Percentiles rank a stretch among this genome's conserved stretches.
Evolutionary conservation across 2,797 vertebrate genomes (phyloP).

Genomic region (Enteromius argenteus): DNA sequence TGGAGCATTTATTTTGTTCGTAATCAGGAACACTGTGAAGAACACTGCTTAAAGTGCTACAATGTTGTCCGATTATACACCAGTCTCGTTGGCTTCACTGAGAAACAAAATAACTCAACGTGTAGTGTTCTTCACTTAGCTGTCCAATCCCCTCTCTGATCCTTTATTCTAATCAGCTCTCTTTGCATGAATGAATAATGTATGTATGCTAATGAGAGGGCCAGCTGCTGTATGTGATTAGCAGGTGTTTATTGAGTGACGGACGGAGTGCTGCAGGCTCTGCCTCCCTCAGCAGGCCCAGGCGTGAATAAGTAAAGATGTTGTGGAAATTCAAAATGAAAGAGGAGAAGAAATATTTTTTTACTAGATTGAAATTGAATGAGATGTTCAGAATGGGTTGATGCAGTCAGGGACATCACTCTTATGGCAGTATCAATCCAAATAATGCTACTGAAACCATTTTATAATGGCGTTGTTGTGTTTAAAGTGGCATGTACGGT

Average conservation of each 20-base stretch:
- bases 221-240: constrained; percentile 51
- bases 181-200: constrained; percentile 56
- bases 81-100: constrained; percentile 18
- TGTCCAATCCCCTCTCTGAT: constrained; percentile 39
- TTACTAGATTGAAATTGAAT: constrained; percentile 25
- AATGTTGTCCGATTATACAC: constrained; percentile 43
- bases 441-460: not conserved
- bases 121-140: constrained; percentile 22
- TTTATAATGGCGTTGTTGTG: not conserved
- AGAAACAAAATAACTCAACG: constrained; percentile 36
- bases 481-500: not conserved
- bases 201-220: constrained; percentile 48
- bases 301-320: constrained; percentile 38
- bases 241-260: constrained; percentile 53
- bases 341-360: constrained; percentile 1
- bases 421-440: not conserved
- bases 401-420: not conserved
- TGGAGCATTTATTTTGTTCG: constrained; percentile 14
- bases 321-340: constrained; percentile 31
- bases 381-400: constrained; percentile 6
- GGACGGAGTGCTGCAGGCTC: constrained; percentile 15
- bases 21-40: constrained; percentile 40
- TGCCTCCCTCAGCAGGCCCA: constrained; percentile 21
- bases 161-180: constrained; percentile 43
- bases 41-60: constrained; percentile 25